Base-by-base conservation (phyloP, 2,888 invertebrate species). In the Sarcophaga carnaria region DNA sequence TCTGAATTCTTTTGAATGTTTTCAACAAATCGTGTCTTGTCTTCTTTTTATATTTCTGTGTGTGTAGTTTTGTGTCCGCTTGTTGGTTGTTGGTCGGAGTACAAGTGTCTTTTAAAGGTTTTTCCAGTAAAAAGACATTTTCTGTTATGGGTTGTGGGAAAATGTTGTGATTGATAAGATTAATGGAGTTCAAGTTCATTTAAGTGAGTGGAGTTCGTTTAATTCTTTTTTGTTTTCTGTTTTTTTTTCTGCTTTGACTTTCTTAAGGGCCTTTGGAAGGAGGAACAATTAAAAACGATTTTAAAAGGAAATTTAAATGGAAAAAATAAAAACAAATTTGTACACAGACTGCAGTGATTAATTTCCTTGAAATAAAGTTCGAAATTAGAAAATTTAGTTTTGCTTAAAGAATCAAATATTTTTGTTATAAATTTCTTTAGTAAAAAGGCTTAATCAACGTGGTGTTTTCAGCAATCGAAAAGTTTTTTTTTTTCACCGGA, bases 101-200 rank as follows among this genome's bases (percentile, higher is more conserved):
- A 82, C 87, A 87, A 87, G 87, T 87, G 87, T 79, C 84, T 87
- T 80, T 70, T 80, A 22, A 54, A 64, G 75, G 72, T 75, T 81
- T 84, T 84, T 84, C 75, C 75, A 79, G 82, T 82, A 87, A 84
- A 84, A 87, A 84, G 87, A 82, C 87, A 87, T 84, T 82, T 84
- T 87, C 79, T 87, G 86, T 83, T 86, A 78, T 82, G 75, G 86
- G 86, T 86, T 86, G 87, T 87, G 87, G 87, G 87, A 87, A 87
- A 87, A 87, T 87, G 81, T 87, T 87, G 84, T 87, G 87, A 87
- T 87, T 87, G 87, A 87, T 87, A 87, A 87, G 87, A 87, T 87
- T 87, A 87, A 84, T 87, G 79, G 87, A 87, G 87, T 87, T 87
- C 87, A 87, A 87, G 87, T 87, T 87, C 87, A 87, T 84, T 79